Percentiles rank a stretch among this genome's conserved stretches.
These are phyloP conservation scores for Eulemur macaco DNA, from an alignment of 2,113 vertebrate species.

Conservation along the genomic window DNA sequence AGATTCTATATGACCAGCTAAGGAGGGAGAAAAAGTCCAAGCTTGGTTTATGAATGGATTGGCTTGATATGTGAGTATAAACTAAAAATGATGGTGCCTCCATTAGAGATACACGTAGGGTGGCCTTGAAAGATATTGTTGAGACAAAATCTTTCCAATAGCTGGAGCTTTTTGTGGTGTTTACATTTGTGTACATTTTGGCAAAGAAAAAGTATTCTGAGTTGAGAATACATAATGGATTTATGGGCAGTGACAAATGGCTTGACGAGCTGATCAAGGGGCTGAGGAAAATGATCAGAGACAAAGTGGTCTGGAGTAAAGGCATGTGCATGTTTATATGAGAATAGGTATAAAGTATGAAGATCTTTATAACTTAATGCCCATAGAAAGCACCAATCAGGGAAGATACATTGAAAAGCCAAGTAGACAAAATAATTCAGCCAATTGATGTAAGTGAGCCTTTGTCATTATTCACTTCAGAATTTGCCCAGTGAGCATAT, in stretches of 20 bases:
- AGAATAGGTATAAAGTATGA: neutral
- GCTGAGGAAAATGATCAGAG: neutral
- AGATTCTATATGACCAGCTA: neutral
- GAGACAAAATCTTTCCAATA: neutral
- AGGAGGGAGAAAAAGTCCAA: neutral
- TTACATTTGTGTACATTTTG: neutral
- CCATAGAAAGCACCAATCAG: neutral
- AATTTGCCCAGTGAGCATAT: neutral
- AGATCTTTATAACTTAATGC: neutral
- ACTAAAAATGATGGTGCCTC: neutral
- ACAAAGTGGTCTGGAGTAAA: neutral
- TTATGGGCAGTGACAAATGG: neutral
- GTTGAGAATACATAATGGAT: neutral
- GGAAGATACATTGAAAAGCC: neutral
- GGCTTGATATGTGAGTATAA: neutral
- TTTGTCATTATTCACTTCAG: neutral
- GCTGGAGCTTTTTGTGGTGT: neutral
- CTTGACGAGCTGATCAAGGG: neutral
- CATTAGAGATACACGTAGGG: too few species aligned
- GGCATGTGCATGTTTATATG: neutral
- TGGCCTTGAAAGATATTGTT: neutral
- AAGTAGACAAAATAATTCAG: neutral
- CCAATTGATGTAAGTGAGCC: neutral
- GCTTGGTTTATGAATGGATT: neutral
- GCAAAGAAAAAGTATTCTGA: neutral